Conservation (phyloP, 2,888 invertebrate genomes). For the Villa cingulata region DNA sequence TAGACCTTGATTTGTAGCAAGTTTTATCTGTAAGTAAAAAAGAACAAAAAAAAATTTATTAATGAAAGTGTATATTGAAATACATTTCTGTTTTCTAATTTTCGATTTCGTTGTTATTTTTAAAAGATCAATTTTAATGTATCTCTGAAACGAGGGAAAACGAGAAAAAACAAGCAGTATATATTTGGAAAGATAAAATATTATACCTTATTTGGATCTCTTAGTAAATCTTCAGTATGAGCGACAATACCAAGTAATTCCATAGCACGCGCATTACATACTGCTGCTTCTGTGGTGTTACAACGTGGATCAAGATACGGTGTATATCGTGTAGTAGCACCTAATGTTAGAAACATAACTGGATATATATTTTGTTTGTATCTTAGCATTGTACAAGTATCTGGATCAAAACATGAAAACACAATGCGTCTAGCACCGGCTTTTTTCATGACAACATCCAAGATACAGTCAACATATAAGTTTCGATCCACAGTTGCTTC, state of each 20-base stretch:
- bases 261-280: constrained; percentile 65
- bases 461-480: constrained; percentile 72
- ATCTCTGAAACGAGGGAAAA: not conserved
- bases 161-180: not conserved
- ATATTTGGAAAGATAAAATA: not conserved
- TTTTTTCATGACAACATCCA: constrained; percentile 69
- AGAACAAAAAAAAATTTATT: constrained; percentile 11
- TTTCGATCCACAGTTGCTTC: constrained; percentile 80
- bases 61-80: too few relatives aligned
- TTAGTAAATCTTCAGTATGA: constrained; percentile 80
- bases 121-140: too few relatives aligned
- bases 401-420: constrained; percentile 92
- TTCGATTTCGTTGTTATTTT: too few relatives aligned
- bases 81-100: not conserved
- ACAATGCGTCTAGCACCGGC: constrained; percentile 73
- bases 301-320: constrained; percentile 76
- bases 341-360: constrained; percentile 85
- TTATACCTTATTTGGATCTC: constrained; percentile 61
- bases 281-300: constrained; percentile 64
- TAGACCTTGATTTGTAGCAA: constrained; percentile 66
- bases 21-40: constrained; percentile 44
- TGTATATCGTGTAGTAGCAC: constrained; percentile 54
- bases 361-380: constrained; percentile 95
- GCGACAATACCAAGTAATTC: constrained; percentile 83
- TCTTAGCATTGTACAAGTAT: constrained; percentile 85